A percentile compares a stretch with the other conserved stretches of the same genome.
These are phyloP conservation scores for Hippocampus mohnikei DNA, from an alignment of 2,113 vertebrate species.

Conservation along the genomic window DNA sequence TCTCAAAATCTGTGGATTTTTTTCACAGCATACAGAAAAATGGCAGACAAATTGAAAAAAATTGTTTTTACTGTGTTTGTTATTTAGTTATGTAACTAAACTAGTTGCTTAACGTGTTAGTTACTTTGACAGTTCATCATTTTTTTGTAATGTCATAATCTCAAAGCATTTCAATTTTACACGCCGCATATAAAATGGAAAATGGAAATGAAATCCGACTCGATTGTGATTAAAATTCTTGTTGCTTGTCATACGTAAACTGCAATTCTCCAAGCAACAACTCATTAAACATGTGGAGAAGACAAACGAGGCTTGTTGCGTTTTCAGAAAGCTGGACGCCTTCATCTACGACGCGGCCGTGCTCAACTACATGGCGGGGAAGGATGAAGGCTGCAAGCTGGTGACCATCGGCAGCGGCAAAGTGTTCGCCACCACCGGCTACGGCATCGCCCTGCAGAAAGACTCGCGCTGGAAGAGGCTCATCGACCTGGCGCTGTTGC, in stretches of 20 bases:
- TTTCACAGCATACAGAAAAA: neutral
- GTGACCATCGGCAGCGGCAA: slow-evolving; percentile 97
- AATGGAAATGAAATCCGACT: no score
- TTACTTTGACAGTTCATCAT: neutral
- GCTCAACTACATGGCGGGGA: slow-evolving; percentile 98
- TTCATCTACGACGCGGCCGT: slow-evolving; percentile 97
- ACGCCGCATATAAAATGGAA: no score
- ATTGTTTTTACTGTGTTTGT: no score
- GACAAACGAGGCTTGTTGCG: neutral
- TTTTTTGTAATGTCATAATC: no score
- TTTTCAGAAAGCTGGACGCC: slow-evolving; percentile 87
- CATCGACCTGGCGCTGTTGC: slow-evolving; percentile 92
- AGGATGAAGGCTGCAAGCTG: slow-evolving; percentile 96
- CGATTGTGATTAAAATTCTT: neutral
- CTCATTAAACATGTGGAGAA: neutral
- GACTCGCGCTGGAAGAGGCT: slow-evolving; percentile 90
- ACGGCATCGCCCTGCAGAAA: slow-evolving; percentile 95
- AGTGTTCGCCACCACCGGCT: slow-evolving; percentile 95
- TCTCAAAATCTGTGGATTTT: neutral
- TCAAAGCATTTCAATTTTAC: no score
- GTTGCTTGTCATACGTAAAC: no score
- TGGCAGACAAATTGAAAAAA: neutral
- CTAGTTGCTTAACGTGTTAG: neutral
- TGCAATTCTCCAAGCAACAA: neutral
- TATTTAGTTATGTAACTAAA: no score